Percentiles rank a stretch among this genome's conserved stretches.
Evolutionary conservation across 2,888 invertebrate genomes (phyloP).

Genomic region (Podotricha telesiphe): DNA sequence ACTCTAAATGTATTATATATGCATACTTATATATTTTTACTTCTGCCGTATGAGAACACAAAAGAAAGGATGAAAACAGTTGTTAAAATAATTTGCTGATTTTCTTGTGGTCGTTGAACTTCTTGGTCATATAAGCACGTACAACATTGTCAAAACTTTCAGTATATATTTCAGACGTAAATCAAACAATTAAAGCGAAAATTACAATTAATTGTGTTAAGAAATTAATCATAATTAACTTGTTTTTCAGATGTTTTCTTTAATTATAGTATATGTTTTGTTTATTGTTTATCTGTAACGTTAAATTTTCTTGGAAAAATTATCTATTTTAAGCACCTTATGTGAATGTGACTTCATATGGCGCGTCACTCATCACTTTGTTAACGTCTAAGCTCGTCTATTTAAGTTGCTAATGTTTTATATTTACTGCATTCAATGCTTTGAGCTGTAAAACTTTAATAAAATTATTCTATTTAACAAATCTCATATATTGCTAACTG

Average conservation of each 20-base stretch:
- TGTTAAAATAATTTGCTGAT: constrained; percentile 2
- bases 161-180: too few species aligned
- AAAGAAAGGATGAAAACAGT: not conserved
- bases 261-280: too few species aligned
- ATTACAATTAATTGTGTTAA: too few species aligned
- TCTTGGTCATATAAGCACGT: not conserved
- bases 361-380: constrained; percentile 6
- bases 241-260: too few species aligned
- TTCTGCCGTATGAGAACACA: too few species aligned
- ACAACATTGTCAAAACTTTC: too few species aligned
- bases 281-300: not conserved
- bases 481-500: constrained; percentile 11
- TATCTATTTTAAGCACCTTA: constrained; percentile 10
- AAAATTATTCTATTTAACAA: constrained; percentile 8
- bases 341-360: constrained; percentile 12
- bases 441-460: not conserved
- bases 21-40: too few species aligned
- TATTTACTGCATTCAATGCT: too few species aligned
- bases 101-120: constrained; percentile 5
- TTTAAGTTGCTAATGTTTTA: constrained; percentile 1
- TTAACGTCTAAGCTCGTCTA: not conserved
- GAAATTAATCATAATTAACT: too few species aligned
- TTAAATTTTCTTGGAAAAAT: not conserved
- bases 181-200: too few species aligned
- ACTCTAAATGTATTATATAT: too few species aligned